Conservation (phyloP, 2,113 vertebrate genomes). For the Stomatorhinus ivindoensis region DNA sequence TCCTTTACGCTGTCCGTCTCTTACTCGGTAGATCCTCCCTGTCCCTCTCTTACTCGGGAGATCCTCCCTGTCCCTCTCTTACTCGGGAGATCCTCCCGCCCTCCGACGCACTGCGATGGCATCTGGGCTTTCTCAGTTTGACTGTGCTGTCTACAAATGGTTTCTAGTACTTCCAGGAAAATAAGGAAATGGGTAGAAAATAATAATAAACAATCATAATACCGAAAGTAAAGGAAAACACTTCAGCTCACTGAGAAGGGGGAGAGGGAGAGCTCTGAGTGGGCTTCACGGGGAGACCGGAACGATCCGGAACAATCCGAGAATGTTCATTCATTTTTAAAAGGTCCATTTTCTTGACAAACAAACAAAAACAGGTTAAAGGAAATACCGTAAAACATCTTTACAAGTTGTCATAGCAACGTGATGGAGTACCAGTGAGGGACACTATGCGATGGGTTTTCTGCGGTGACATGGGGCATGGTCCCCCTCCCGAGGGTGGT, state of each 20-base stretch:
- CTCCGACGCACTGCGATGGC: neutral
- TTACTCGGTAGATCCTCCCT: too few species aligned
- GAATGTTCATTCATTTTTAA: slow-evolving; percentile 10
- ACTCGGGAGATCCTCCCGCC: neutral
- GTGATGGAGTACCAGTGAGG: slow-evolving; percentile 19
- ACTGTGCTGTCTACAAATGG: slow-evolving; percentile 37
- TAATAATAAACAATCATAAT: slow-evolving; percentile 27
- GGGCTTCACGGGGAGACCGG: slow-evolving; percentile 29
- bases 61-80: too few species aligned
- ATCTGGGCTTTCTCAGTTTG: slow-evolving; percentile 9
- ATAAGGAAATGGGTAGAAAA: slow-evolving; percentile 30
- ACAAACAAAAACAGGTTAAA: slow-evolving; percentile 18
- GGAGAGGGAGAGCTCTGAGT: slow-evolving; percentile 12
- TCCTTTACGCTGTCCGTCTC: neutral
- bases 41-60: too few species aligned
- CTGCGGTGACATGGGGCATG: neutral
- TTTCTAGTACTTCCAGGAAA: slow-evolving; percentile 23
- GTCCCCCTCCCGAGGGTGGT: slow-evolving; percentile 3
- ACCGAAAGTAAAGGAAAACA: slow-evolving; percentile 13
- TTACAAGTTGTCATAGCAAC: slow-evolving; percentile 31
- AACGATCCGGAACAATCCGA: slow-evolving; percentile 14
- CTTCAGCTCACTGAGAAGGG: slow-evolving; percentile 17
- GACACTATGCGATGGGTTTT: slow-evolving; percentile 13
- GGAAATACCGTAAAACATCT: slow-evolving; percentile 31
- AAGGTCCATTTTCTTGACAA: slow-evolving; percentile 18